These are phyloP conservation scores for Druon quercuslanigerum DNA, from an alignment of 1,140 invertebrate genomes.

Conservation along the genomic window DNA sequence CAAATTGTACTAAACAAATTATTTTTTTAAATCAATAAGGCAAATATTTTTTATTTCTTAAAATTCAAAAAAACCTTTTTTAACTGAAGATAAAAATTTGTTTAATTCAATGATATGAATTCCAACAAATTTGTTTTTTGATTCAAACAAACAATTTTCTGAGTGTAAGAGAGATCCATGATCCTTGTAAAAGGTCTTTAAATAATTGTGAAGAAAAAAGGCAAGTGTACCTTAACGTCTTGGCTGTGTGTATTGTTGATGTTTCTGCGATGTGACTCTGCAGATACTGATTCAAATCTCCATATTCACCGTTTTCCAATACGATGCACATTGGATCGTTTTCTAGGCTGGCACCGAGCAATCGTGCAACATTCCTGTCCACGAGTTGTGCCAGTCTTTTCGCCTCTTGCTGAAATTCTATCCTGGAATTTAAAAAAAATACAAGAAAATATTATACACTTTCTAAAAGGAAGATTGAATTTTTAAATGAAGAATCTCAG, in stretches of 20 bases:
- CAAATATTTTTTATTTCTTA: too few relatives aligned
- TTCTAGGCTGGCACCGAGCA: slow-evolving; percentile 86
- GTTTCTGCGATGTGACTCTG: slow-evolving; percentile 86
- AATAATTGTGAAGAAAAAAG: neutral
- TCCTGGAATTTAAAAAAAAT: slow-evolving; percentile 67
- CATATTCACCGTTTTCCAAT: slow-evolving; percentile 81
- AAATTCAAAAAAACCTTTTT: too few relatives aligned
- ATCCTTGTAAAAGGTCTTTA: too few relatives aligned
- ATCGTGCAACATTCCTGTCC: slow-evolving; percentile 86
- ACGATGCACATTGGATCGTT: slow-evolving; percentile 84
- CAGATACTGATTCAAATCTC: slow-evolving; percentile 86
- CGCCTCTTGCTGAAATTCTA: slow-evolving; percentile 83
- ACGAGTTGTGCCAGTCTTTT: slow-evolving; percentile 83
- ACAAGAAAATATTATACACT: neutral
- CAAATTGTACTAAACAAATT: too few relatives aligned
- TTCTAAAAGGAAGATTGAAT: neutral
- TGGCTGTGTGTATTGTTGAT: slow-evolving; percentile 77
- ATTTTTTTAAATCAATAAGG: too few relatives aligned
- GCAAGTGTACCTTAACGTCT: slow-evolving; percentile 78
- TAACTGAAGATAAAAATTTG: too few relatives aligned
- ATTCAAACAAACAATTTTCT: too few relatives aligned
- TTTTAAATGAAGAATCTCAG: neutral
- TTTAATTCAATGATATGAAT: too few relatives aligned
- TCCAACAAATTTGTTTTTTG: too few relatives aligned
- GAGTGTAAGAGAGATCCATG: too few relatives aligned